These are phyloP conservation scores for Anguilla marmorata DNA, from an alignment of 2,797 vertebrate species.

Conservation along the genomic window DNA sequence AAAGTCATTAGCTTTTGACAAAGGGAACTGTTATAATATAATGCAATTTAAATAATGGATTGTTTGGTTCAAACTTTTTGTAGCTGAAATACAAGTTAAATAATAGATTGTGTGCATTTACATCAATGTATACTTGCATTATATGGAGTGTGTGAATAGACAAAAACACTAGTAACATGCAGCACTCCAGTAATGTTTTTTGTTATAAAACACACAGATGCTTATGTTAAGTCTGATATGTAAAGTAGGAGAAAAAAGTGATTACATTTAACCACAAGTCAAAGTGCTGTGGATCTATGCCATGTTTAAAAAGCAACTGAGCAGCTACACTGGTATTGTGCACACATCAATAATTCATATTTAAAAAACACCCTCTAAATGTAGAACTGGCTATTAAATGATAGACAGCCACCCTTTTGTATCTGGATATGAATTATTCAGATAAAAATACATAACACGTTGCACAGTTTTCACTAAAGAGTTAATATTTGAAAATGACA, in stretches of 20 bases:
- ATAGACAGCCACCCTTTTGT: not conserved
- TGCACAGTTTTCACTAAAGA: not conserved
- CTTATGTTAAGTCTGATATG: not conserved
- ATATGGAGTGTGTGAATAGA: not conserved
- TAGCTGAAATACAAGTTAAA: slow-evolving; percentile 26
- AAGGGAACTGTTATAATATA: not conserved
- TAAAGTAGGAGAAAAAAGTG: not conserved
- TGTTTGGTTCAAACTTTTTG: slow-evolving; percentile 25
- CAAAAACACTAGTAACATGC: not conserved
- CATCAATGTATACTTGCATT: not conserved
- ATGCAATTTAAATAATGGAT: not conserved
- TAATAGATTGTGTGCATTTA: slow-evolving; percentile 9
- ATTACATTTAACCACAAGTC: not conserved
- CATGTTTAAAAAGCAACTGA: slow-evolving; percentile 18
- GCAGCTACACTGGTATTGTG: not conserved
- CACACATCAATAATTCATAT: slow-evolving; percentile 13
- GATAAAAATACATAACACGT: not conserved
- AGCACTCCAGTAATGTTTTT: not conserved
- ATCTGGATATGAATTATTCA: not conserved
- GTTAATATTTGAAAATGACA: not conserved
- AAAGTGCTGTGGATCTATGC: slow-evolving; percentile 3
- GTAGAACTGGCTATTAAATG: not conserved
- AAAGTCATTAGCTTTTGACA: not conserved
- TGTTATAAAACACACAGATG: not conserved
- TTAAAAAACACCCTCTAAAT: not conserved